A percentile compares a stretch with the other conserved stretches of the same genome.
Conservation (phyloP, 2,113 vertebrate genomes). For the Malaclemys terrapin region DNA sequence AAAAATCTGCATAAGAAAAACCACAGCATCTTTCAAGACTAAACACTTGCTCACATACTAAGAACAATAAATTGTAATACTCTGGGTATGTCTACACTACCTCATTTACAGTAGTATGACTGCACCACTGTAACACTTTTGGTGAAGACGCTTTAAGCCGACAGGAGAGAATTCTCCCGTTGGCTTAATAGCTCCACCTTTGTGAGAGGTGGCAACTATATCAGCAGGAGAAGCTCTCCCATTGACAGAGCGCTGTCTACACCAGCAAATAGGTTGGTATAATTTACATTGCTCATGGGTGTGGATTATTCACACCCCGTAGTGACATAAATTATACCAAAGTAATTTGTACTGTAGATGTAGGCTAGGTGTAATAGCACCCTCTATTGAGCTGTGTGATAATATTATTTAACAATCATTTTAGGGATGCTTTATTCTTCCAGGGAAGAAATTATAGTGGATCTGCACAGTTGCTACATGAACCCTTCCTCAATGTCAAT, state of each 20-base stretch:
- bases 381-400: not conserved
- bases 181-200: not conserved
- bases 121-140: not conserved
- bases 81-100: not conserved
- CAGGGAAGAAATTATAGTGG: not conserved
- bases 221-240: not conserved
- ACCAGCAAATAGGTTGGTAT: not conserved
- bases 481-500: not conserved
- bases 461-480: not conserved
- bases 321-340: too few species aligned
- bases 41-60: not conserved
- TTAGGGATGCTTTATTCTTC: not conserved
- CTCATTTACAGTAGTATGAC: not conserved
- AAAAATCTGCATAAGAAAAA: not conserved
- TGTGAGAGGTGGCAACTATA: not conserved
- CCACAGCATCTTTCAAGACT: not conserved
- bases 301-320: too few species aligned
- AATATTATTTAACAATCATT: not conserved
- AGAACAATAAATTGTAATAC: not conserved
- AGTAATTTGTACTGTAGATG: too few species aligned
- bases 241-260: not conserved
- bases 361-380: too few species aligned
- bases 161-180: not conserved
- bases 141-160: not conserved
- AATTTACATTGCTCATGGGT: not conserved